Conservation (phyloP, 23 tunicate genomes). For the Styela clava region DNA sequence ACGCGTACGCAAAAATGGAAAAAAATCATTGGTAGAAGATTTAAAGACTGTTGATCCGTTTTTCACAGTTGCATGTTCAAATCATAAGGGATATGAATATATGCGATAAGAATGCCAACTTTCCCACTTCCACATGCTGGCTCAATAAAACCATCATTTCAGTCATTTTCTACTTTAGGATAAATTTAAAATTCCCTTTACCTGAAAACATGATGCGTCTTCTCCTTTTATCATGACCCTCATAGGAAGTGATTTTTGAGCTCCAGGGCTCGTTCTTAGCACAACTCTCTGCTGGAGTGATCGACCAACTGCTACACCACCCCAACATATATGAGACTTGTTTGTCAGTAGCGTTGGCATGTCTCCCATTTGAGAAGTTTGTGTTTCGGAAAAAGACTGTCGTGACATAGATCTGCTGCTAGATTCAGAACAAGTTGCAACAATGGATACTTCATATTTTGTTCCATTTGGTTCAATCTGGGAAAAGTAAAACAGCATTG, state of each 20-base stretch:
- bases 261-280: slow-evolving; percentile 33
- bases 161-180: no score
- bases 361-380: not conserved
- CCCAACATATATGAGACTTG: slow-evolving; percentile 77
- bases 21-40: no score
- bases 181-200: no score
- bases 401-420: not conserved
- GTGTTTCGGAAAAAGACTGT: not conserved
- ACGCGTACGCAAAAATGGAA: no score
- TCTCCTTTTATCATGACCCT: slow-evolving; percentile 61
- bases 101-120: no score
- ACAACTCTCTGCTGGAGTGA: slow-evolving; percentile 56
- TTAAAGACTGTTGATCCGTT: no score
- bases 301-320: slow-evolving; percentile 65
- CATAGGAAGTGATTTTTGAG: slow-evolving; percentile 15
- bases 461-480: slow-evolving; percentile 79
- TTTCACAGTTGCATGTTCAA: no score
- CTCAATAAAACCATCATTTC: no score
- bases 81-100: no score
- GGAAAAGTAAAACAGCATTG: no score
- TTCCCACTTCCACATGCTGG: no score
- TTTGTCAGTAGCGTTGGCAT: slow-evolving; percentile 63
- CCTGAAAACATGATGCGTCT: slow-evolving; percentile 63
- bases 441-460: slow-evolving; percentile 64
- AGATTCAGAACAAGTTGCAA: slow-evolving; percentile 27